Evolutionary conservation across 2,797 vertebrate genomes (phyloP), one percentile per base, ranked within the genome.

Genomic region (Leucoraja ocellata): DNA sequence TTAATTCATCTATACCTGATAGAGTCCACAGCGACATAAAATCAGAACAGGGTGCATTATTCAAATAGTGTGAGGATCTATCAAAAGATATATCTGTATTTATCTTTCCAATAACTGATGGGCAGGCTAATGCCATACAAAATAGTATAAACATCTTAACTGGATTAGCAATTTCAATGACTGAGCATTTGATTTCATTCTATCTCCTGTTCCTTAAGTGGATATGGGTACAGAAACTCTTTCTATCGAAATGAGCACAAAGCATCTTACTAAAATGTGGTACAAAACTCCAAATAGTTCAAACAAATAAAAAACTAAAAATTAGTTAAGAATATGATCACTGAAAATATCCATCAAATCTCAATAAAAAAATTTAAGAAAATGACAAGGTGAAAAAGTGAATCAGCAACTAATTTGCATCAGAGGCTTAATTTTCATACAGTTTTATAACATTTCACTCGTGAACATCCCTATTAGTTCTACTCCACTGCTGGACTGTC

Each of bases 221-320:
- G 2, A 36, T 32, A 39, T 13, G 1, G 4, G 28, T 84, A 88
- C n/a, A 88, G 16, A 68, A 65, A 68, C 68, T 18, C 61, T 36
- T 68, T 21, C 68, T 16, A 8, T 18, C 65, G 63, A 32, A 88
- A 88, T 88, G 63, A 68, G n/a, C 63, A 68, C 61, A 88, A 65
- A 36, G 84, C 6, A 36, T 9, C n/a, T 63, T n/a, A 63, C 21
- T 32, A 88, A 68, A 68, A 36, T 32, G 6, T 32, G 9, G 6
- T 68, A 88, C n/a, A 88, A 32, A 88, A 88, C 63, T 65, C 7
- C 32, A 88, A 32, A 88, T 36, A n/a, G 16, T 88, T 88, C 84
- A 88, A 88, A 77, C 74, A 77, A 86, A 84, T 79, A 81, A 81
- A 46, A 58, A 23, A 84, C 32, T 88, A n/a, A 65, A 88, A 88